Percentiles rank a stretch among this genome's conserved stretches.
Evolutionary conservation across 2,113 vertebrate genomes (phyloP).

Genomic region (Myotis davidii): DNA sequence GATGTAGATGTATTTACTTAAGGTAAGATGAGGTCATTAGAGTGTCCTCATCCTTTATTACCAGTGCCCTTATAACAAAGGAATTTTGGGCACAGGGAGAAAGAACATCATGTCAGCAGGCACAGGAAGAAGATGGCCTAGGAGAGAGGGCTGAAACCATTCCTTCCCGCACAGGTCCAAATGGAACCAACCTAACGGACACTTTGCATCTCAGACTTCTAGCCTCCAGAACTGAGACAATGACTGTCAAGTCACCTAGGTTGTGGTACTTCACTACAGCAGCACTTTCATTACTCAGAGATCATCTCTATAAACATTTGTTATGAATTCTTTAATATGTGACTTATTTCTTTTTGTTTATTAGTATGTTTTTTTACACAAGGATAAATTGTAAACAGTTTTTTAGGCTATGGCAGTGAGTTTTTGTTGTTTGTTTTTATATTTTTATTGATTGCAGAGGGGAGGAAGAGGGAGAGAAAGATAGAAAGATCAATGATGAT

Average conservation of each 20-base stretch:
- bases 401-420: neutral
- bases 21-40: neutral
- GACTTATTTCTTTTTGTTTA: neutral
- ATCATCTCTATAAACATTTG: neutral
- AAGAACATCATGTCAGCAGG: neutral
- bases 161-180: neutral
- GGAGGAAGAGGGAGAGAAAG: neutral
- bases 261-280: neutral
- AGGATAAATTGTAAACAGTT: neutral
- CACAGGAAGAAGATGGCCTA: neutral
- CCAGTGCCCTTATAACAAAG: neutral
- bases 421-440: neutral
- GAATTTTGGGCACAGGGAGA: neutral
- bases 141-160: neutral
- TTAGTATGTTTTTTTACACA: neutral
- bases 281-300: neutral
- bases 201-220: neutral
- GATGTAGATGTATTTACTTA: neutral
- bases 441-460: no score
- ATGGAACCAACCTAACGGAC: neutral
- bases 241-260: neutral
- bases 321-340: neutral
- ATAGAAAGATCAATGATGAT: neutral
- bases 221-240: neutral
- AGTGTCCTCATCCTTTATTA: neutral